These are phyloP conservation scores for Anoura caudifer DNA, from an alignment of 2,113 vertebrate genomes.

Conservation along the genomic window DNA sequence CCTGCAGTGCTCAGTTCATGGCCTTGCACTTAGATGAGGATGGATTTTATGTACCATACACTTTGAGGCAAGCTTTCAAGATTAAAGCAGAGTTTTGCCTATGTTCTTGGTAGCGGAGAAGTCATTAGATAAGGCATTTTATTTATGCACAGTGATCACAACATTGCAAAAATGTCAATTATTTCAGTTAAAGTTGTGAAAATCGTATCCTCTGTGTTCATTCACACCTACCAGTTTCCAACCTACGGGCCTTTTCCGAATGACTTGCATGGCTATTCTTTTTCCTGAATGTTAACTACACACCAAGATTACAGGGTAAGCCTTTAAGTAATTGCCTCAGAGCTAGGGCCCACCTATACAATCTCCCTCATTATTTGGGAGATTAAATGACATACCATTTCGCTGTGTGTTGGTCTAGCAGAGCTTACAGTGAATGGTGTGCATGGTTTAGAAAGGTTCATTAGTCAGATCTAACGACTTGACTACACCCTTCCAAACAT, in stretches of 20 bases:
- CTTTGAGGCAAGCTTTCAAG: constrained; percentile 5
- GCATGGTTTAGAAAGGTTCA: constrained; percentile 52
- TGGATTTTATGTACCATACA: background rate
- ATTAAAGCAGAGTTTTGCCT: constrained; percentile 12
- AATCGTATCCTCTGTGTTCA: constrained; percentile 48
- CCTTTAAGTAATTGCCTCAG: constrained; percentile 43
- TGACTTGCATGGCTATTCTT: background rate
- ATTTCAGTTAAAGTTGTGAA: constrained; percentile 55
- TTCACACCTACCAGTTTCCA: constrained; percentile 48
- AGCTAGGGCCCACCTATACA: constrained; percentile 21
- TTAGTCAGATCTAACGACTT: constrained; percentile 50
- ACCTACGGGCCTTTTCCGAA: background rate
- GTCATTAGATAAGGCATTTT: background rate
- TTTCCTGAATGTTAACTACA: constrained; percentile 55
- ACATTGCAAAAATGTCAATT: constrained; percentile 34
- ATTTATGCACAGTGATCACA: constrained; percentile 7
- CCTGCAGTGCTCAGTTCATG: background rate
- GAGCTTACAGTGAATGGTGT: constrained; percentile 33
- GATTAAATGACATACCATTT: constrained; percentile 42
- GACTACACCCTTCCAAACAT: constrained; percentile 46
- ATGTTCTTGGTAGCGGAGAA: constrained; percentile 27
- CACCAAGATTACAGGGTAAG: constrained; percentile 31
- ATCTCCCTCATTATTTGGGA: background rate
- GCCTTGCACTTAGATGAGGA: background rate
- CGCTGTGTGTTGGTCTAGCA: constrained; percentile 42